Evolutionary conservation across 2,888 invertebrate genomes (phyloP), one percentile per base, ranked within the genome.

Genomic region (Drosophila nigritarsus): DNA sequence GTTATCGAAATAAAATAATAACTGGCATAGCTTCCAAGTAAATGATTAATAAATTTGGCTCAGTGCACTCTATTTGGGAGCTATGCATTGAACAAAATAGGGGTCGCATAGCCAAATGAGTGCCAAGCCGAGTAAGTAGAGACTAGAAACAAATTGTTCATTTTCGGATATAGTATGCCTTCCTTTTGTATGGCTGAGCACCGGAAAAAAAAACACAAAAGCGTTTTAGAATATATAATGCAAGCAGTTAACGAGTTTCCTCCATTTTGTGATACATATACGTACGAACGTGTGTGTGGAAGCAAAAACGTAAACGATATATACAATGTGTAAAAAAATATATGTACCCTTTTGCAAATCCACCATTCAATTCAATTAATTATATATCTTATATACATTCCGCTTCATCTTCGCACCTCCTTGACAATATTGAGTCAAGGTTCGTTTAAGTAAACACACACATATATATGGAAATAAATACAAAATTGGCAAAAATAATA

Each of bases 271-370:
- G 69, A 75, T 78, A 55, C 64, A 65, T 49, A 36, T 49, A 36
- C 30, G 65, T 62, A 24, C 2, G 55, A 32, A 32, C 32, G 32
- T 30, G 40, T 30, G 40, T 51, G 82, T 80, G 78, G 72, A 74
- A 86, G 83, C 83, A 83, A 83, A 75, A 79, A 60, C 27, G 71
- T 73, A 86, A 83, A 77, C 74, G 59, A 82, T 73, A 67, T 71
- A 75, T 69, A 76, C 68, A 80, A 73, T 82, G 68, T 81, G 75
- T 79, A 84, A 84, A 84, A 87, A 84, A 84, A 87, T 83, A 82
- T 84, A 87, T 83, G 64, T 74, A 65, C 60, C 61, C 67, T 53
- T 82, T 72, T 83, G 65, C 81, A 78, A 65, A 54, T 73, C 70
- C 87, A 80, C 68, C 8, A n/a, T 38, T 53, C 20, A 24, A 45